These are phyloP conservation scores for Macrotis lagotis DNA, from an alignment of 2,113 vertebrate genomes.

Conservation along the genomic window DNA sequence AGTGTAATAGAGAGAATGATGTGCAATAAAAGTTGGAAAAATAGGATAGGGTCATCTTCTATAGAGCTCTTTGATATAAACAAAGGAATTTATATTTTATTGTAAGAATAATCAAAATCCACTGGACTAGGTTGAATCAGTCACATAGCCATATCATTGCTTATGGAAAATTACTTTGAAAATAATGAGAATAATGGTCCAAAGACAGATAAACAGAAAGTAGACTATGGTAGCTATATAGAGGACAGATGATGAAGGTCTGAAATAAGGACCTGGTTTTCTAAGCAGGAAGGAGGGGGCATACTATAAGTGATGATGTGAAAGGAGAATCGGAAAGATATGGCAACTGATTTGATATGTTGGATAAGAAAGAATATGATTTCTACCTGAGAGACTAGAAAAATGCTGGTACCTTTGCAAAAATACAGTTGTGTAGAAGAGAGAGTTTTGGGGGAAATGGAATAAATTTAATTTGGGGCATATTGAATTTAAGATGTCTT, in stretches of 20 bases:
- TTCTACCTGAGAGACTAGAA: background rate
- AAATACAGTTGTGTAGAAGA: background rate
- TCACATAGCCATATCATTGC: background rate
- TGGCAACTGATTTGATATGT: background rate
- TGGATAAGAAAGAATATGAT: background rate
- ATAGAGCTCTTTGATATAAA: background rate
- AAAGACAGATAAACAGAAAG: background rate
- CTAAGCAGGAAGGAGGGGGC: background rate
- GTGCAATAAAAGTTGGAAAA: background rate
- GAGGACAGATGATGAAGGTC: background rate
- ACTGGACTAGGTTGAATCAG: background rate
- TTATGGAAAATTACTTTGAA: background rate
- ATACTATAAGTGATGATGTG: background rate
- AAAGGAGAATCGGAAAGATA: background rate
- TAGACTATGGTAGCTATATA: background rate
- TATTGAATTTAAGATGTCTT: background rate
- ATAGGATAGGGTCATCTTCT: background rate
- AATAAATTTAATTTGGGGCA: background rate
- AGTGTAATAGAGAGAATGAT: background rate
- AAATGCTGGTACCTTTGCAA: background rate
- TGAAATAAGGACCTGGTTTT: background rate
- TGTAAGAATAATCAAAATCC: background rate
- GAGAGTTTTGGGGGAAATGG: background rate
- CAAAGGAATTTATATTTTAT: background rate
- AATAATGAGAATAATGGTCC: background rate